phyloP scores from a whole-genome alignment of 2,113 vertebrate genomes.

The Colaptes auratus region DNA sequence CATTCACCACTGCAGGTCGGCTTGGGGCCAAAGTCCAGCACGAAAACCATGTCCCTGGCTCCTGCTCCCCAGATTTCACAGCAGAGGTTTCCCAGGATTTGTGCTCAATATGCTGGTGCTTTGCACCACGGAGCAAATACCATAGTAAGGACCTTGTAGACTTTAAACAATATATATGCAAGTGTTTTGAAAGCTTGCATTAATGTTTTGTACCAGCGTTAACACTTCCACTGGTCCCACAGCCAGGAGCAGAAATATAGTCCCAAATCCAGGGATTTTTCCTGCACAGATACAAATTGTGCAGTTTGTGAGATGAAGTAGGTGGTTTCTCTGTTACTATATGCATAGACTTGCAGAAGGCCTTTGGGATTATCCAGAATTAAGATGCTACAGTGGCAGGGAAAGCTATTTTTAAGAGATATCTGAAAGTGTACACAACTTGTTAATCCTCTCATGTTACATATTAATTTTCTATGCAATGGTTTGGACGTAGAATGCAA shows the following conservation, averaged over 20 bases:
- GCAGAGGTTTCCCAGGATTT: neutral
- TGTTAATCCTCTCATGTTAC: neutral
- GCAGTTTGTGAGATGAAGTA: neutral
- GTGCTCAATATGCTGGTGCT: fast-evolving
- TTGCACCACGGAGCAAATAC: neutral
- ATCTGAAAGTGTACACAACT: neutral
- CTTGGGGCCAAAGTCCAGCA: neutral
- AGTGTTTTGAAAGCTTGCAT: neutral
- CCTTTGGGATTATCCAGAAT: constrained; percentile 41
- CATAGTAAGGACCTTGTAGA: fast-evolving
- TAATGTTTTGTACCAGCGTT: neutral
- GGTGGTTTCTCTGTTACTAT: constrained; percentile 43
- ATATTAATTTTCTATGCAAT: neutral
- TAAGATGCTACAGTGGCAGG: constrained; percentile 2
- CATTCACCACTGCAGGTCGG: fast-evolving
- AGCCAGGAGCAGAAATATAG: neutral
- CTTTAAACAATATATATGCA: neutral
- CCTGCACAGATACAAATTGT: neutral
- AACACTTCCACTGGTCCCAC: neutral
- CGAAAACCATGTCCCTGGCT: fast-evolving
- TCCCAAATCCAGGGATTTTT: neutral
- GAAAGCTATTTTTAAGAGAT: constrained; percentile 38
- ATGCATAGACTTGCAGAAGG: neutral
- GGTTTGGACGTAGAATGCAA: neutral
- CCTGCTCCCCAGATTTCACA: neutral